Conservation (phyloP, 2,888 invertebrate species). For the Sinotaia quadrata region DNA sequence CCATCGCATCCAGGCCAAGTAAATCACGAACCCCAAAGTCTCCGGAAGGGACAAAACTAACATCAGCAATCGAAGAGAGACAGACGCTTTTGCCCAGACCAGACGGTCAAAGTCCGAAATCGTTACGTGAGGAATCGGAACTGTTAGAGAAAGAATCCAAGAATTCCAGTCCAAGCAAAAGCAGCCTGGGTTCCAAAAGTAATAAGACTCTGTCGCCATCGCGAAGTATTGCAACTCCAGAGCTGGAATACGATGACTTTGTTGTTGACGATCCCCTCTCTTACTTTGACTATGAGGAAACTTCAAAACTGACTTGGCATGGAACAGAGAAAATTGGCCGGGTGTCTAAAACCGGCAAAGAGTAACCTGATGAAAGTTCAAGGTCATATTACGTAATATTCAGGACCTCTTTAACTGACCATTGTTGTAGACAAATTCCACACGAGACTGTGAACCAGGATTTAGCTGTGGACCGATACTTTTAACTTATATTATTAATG, state of each 20-base stretch:
- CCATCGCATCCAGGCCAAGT: slow-evolving; percentile 13
- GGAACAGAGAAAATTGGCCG: slow-evolving; percentile 59
- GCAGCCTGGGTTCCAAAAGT: slow-evolving; percentile 45
- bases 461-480: no score
- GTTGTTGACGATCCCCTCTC: slow-evolving; percentile 65
- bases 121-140: slow-evolving; percentile 42
- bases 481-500: no score
- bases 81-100: slow-evolving; percentile 60
- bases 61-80: slow-evolving; percentile 44
- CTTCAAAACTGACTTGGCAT: slow-evolving; percentile 58
- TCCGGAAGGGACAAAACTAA: background rate
- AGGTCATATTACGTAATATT: no score
- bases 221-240: slow-evolving; percentile 59
- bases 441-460: no score
- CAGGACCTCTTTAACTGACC: no score
- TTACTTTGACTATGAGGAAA: slow-evolving; percentile 63
- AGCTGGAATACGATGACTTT: slow-evolving; percentile 66
- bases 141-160: slow-evolving; percentile 32
- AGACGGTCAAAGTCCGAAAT: slow-evolving; percentile 65
- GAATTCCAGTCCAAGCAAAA: slow-evolving; percentile 45
- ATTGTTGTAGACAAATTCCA: no score
- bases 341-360: slow-evolving; percentile 11
- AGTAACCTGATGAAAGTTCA: no score
- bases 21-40: slow-evolving; percentile 16
- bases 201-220: slow-evolving; percentile 57